Evolutionary conservation across 1,140 invertebrate genomes (phyloP).

Genomic region (Odontomachus brunneus): DNA sequence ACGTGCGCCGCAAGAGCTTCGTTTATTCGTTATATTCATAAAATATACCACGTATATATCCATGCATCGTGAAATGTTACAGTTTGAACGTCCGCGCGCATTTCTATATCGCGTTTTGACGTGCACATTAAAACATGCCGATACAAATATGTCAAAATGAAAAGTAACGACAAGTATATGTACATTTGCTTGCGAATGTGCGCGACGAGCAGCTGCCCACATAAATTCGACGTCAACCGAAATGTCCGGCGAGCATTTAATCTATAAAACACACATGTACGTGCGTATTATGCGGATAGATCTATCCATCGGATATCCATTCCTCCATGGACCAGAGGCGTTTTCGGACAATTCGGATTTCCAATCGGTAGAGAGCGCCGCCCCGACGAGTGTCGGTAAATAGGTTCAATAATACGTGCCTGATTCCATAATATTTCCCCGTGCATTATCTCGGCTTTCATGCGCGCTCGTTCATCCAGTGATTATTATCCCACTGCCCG

Average conservation of each 20-base stretch:
- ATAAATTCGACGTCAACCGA: conserved; percentile 42
- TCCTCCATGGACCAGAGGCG: conserved; percentile 4
- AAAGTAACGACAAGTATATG: conserved; percentile 7
- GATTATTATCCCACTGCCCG: conserved; percentile 47
- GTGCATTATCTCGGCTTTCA: conserved; percentile 38
- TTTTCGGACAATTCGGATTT: conserved; percentile 49
- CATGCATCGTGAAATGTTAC: conserved; percentile 2
- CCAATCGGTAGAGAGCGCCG: conserved; percentile 44
- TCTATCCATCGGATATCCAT: conserved; percentile 56
- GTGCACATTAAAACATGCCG: conserved; percentile 41
- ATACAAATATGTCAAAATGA: conserved; percentile 47
- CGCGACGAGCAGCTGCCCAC: conserved; percentile 18
- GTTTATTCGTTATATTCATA: conserved; percentile 16
- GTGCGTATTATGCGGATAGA: conserved; percentile 62
- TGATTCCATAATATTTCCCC: conserved; percentile 66
- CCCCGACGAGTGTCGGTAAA: conserved; percentile 32
- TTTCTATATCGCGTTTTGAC: conserved; percentile 37
- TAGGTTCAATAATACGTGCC: conserved; percentile 60
- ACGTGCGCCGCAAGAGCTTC: not conserved
- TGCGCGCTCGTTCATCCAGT: conserved; percentile 12
- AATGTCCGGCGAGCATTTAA: conserved; percentile 29
- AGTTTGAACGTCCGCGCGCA: conserved; percentile 15
- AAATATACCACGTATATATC: not conserved
- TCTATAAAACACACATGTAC: conserved; percentile 45
- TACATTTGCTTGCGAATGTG: not conserved